phyloP scores from a whole-genome alignment of 2,113 vertebrate genomes.

The Pseudois nayaur region DNA sequence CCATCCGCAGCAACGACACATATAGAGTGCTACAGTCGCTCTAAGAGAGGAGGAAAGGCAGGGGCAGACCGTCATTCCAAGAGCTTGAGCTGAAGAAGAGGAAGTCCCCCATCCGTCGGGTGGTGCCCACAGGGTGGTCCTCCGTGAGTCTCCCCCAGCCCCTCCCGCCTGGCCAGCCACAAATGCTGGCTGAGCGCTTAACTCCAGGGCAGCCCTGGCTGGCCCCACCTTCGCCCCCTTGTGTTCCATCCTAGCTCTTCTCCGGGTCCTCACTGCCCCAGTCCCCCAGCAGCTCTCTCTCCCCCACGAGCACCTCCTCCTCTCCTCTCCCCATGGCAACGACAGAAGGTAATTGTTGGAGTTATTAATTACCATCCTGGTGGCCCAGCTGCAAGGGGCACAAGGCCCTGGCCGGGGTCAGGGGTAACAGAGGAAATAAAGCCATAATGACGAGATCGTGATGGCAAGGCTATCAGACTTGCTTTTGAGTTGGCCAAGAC shows the following conservation, averaged over 20 bases:
- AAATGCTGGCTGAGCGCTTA: not conserved
- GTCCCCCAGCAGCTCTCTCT: not conserved
- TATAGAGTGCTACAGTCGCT: not conserved
- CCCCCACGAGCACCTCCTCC: fast-evolving
- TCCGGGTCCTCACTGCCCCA: not conserved
- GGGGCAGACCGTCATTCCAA: not conserved
- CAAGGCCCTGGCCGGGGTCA: not conserved
- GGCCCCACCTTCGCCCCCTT: not conserved
- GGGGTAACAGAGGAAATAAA: not conserved
- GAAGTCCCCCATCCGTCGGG: not conserved
- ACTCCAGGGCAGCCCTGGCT: too few relatives aligned
- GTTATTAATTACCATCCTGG: not conserved
- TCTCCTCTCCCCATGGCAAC: not conserved
- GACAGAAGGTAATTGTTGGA: not conserved
- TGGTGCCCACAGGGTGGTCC: not conserved
- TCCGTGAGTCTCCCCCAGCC: not conserved
- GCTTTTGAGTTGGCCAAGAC: not conserved
- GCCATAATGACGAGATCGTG: not conserved
- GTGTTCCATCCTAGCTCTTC: too few relatives aligned
- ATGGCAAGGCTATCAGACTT: not conserved
- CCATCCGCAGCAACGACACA: not conserved
- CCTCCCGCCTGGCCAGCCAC: not conserved
- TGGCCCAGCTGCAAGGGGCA: not conserved
- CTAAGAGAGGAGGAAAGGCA: not conserved
- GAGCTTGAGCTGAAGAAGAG: not conserved